These are phyloP conservation scores for Epirrita christyi DNA, from an alignment of 2,888 invertebrate genomes.

Conservation along the genomic window DNA sequence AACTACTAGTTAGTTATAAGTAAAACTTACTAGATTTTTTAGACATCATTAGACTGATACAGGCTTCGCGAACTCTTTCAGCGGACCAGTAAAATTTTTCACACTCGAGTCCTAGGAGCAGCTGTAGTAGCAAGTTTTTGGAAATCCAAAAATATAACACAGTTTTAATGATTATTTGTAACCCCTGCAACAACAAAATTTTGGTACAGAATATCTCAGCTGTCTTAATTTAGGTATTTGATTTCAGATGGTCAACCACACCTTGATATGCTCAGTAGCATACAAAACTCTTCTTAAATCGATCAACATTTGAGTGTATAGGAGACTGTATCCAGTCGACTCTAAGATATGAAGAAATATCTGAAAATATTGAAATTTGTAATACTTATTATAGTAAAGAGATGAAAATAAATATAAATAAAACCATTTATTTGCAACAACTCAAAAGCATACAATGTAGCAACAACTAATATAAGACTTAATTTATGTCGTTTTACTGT, in stretches of 20 bases:
- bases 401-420: too few species aligned
- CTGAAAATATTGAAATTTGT: not conserved
- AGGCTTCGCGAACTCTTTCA: not conserved
- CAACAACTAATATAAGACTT: too few species aligned
- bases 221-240: too few species aligned
- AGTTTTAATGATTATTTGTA: not conserved
- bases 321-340: not conserved
- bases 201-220: too few species aligned
- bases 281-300: not conserved
- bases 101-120: not conserved
- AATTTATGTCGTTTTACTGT: too few species aligned
- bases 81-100: not conserved
- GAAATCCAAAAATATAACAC: not conserved
- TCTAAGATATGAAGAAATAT: not conserved
- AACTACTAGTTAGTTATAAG: too few species aligned
- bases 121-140: not conserved
- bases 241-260: too few species aligned
- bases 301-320: not conserved
- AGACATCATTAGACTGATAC: not conserved
- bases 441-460: too few species aligned
- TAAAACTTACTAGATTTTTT: not conserved
- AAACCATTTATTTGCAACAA: too few species aligned
- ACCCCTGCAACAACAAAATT: not conserved
- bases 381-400: too few species aligned
- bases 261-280: not conserved